phyloP scores from a whole-genome alignment of 1,140 invertebrate genomes.

The Papilio polyxenes region DNA sequence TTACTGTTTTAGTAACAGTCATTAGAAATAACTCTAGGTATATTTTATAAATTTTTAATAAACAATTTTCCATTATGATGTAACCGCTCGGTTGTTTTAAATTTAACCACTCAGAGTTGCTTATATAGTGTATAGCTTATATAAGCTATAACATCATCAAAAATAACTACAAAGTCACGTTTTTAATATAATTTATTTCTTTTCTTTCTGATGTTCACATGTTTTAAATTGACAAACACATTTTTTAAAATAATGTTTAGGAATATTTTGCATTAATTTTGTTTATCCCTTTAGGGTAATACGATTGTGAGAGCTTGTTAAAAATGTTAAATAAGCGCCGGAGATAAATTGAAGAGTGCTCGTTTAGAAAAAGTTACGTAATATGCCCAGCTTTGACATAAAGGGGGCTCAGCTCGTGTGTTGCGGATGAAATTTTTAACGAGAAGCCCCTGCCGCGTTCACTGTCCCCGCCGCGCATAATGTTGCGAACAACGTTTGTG shows the following conservation, averaged over 20 bases:
- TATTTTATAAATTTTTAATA: constrained; percentile 16
- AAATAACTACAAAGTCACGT: too few species aligned
- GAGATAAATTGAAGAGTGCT: constrained; percentile 17
- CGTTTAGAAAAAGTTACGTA: constrained; percentile 29
- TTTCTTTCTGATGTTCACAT: not conserved
- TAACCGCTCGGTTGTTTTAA: not conserved
- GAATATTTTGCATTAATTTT: not conserved
- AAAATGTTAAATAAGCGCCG: constrained; percentile 20
- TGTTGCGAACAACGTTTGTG: not conserved
- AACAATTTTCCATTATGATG: not conserved
- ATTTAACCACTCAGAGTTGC: not conserved
- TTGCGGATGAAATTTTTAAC: constrained; percentile 7
- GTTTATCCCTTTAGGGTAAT: not conserved
- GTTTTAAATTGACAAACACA: not conserved
- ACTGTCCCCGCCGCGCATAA: not conserved
- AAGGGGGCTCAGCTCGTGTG: constrained; percentile 15
- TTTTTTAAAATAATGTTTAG: not conserved
- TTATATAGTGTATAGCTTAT: not conserved
- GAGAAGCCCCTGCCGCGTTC: not conserved
- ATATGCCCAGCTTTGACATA: constrained; percentile 16
- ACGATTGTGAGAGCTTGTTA: constrained; percentile 23
- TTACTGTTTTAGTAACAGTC: constrained; percentile 15
- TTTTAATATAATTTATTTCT: not conserved
- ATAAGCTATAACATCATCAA: not conserved
- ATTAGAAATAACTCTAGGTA: not conserved